Evolutionary conservation across 2,113 vertebrate genomes (phyloP).

Genomic region (Lepisosteus oculatus): DNA sequence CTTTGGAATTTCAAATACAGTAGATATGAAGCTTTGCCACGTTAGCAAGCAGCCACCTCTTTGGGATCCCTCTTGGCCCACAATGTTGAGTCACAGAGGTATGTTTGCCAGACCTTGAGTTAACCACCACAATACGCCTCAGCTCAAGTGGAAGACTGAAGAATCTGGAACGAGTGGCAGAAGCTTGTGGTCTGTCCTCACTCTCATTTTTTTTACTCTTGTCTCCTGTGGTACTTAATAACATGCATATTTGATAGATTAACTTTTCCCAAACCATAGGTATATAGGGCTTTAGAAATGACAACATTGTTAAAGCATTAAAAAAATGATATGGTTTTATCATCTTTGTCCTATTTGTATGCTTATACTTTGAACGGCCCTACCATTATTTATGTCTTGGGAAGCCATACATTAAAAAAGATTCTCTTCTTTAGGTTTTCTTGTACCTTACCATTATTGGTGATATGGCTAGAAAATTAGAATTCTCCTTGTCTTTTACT

Average conservation of each 20-base stretch:
- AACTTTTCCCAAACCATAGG: conserved; percentile 62
- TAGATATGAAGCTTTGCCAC: conserved; percentile 6
- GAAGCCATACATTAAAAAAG: conserved; percentile 58
- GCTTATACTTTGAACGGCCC: conserved; percentile 45
- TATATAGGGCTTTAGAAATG: conserved; percentile 63
- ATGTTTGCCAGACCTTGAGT: conserved; percentile 18
- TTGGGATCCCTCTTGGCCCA: background rate
- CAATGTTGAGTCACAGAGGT: conserved; percentile 14
- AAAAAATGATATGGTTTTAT: conserved; percentile 67
- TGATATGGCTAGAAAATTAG: conserved; percentile 58
- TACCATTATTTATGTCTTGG: conserved; percentile 57
- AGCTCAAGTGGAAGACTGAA: conserved; percentile 21
- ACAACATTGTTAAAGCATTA: conserved; percentile 52
- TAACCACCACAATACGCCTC: conserved; percentile 26
- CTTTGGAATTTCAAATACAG: too few species aligned
- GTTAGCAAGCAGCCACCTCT: background rate
- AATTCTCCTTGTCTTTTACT: conserved; percentile 58
- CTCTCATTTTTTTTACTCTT: conserved; percentile 5
- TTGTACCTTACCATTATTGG: conserved; percentile 68
- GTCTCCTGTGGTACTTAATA: conserved; percentile 48
- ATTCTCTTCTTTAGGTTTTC: conserved; percentile 60
- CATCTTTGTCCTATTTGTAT: conserved; percentile 57
- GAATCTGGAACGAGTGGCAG: conserved; percentile 34
- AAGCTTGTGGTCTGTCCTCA: conserved; percentile 58
- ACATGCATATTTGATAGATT: conserved; percentile 46